phyloP scores from a whole-genome alignment of 1,140 invertebrate species.

The Mycetomoellerius zeteki region DNA sequence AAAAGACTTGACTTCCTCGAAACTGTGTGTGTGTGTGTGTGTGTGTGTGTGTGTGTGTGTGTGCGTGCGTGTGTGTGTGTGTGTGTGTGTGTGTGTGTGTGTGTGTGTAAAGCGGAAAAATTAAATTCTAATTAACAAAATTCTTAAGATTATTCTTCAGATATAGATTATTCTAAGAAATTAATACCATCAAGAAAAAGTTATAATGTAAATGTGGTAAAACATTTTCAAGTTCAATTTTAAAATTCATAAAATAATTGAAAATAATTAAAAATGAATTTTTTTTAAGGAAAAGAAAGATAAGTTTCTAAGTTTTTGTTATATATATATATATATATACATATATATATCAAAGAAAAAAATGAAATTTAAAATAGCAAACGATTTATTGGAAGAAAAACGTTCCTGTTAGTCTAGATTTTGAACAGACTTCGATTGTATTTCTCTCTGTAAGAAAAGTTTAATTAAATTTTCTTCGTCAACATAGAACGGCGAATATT shows the following conservation, averaged over 20 bases:
- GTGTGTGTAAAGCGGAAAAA: too few relatives aligned
- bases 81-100: too few relatives aligned
- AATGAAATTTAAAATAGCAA: background rate
- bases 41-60: too few relatives aligned
- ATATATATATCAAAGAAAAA: constrained; percentile 1
- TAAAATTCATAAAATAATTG: background rate
- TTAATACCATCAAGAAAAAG: background rate
- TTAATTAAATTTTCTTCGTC: constrained; percentile 43
- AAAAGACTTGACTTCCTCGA: background rate
- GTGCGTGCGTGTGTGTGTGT: too few relatives aligned
- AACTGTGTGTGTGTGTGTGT: background rate
- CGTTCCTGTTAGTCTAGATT: background rate
- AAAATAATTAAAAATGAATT: background rate
- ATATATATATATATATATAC: too few relatives aligned
- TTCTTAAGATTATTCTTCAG: background rate
- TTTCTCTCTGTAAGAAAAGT: background rate
- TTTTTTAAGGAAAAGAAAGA: background rate
- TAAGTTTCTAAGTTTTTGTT: background rate
- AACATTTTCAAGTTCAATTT: constrained; percentile 11
- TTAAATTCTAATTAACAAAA: constrained; percentile 1
- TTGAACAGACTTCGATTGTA: background rate
- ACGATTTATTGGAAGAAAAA: background rate
- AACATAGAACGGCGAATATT: constrained; percentile 40
- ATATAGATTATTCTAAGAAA: background rate
- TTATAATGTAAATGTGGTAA: background rate